Conservation (phyloP, 1,140 invertebrate genomes). For the Pectinophora gossypiella region DNA sequence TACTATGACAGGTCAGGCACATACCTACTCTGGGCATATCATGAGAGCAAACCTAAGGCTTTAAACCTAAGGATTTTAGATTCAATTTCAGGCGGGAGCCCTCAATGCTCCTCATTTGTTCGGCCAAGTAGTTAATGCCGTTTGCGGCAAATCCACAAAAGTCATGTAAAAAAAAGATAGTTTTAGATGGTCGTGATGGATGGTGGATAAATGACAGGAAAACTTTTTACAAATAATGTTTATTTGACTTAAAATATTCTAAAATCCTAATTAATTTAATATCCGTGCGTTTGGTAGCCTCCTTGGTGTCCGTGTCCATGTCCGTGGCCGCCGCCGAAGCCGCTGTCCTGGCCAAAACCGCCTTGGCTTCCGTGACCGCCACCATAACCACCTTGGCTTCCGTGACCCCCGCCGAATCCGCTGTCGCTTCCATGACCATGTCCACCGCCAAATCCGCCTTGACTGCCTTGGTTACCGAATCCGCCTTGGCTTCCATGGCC, state of each 20-base stretch:
- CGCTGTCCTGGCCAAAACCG: conserved; percentile 6
- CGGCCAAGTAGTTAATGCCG: no score
- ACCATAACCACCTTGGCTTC: neutral
- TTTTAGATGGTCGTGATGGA: no score
- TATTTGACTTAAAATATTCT: neutral
- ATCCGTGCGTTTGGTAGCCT: conserved; percentile 28
- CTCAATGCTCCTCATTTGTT: no score
- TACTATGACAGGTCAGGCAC: no score
- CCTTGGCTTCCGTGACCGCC: conserved; percentile 8
- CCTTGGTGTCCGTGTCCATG: conserved; percentile 15
- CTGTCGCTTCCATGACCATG: neutral
- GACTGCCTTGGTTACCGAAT: conserved; percentile 2
- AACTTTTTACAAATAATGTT: neutral
- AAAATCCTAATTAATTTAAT: neutral
- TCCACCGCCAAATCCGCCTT: neutral
- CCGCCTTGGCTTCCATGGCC: neutral
- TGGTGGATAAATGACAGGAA: no score
- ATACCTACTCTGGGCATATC: no score
- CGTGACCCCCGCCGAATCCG: neutral
- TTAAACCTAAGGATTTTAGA: no score
- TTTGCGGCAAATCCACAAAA: no score
- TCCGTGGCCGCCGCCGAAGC: conserved; percentile 8
- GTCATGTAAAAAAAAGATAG: no score
- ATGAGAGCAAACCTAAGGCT: no score
- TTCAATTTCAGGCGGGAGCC: no score